Base-by-base conservation (phyloP, 2,113 vertebrate genomes). In the Shinisaurus crocodilurus region DNA sequence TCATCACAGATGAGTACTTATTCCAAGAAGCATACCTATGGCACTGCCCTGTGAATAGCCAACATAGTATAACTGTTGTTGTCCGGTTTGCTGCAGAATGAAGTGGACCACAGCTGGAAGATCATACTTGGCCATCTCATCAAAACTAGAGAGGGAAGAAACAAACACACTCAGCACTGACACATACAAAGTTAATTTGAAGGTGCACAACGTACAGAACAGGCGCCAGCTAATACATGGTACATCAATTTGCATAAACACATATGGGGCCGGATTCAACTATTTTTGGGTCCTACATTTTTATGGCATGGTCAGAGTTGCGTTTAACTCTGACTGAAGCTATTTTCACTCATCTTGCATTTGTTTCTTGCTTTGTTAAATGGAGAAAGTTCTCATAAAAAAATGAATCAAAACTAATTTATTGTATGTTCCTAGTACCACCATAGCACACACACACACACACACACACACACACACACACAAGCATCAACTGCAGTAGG, bases 21-120 rank as follows among this genome's bases (percentile, higher is more conserved):
- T 76, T 86, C 23, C 65, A 43, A 57, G n/a, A 87, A 93, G 95
- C 86, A 81, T 97, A 99, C 99, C 98, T 88, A 98, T 97, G 2
- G 98, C 97, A 77, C 98, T 98, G 74, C 97, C 98, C 91, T 99
- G 98, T 34, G 98, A 99, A 92, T 99, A 98, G 92, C 98, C 98
- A 2, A 99, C 76, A 91, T 98, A 99, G 92, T 97, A 98, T 86
- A 99, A 96, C 87, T 98, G 97, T 87, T 98, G 96, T 94, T 98
- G 98, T 57, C 96, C 95, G 0, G 98, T 98, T 96, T 95, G 97
- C 95, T 98, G 97, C 92, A 98, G 97, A 96, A 99, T 97, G 96
- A 98, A 97, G 96, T 98, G 96, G 86, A 99, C 94, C 50, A 98
- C 97, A 54, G 98, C 98, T 43, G 98, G 98, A 80, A 99, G 97